A percentile compares a stretch with the other conserved stretches of the same genome.
phyloP scores from a whole-genome alignment of 2,888 invertebrate genomes.

The Phasia obesa region DNA sequence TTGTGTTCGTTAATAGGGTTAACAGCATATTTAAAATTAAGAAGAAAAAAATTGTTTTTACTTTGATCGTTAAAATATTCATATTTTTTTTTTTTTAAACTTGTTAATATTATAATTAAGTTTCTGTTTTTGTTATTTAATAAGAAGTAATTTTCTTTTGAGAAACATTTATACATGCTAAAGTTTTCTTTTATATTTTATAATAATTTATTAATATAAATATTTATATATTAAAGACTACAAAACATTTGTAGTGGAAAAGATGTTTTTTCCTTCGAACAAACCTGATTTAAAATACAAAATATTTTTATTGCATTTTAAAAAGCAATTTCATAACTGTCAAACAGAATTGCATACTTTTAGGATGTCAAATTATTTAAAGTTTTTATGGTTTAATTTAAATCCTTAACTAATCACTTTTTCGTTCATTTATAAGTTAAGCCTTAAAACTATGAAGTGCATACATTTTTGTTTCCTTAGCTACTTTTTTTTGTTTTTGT shows the following conservation, averaged over 20 bases:
- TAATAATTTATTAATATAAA: not conserved
- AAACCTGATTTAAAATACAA: slow-evolving; percentile 43
- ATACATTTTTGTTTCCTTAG: slow-evolving; percentile 37
- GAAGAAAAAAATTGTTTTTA: slow-evolving; percentile 52
- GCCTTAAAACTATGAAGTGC: slow-evolving; percentile 60
- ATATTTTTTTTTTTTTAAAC: slow-evolving; percentile 8
- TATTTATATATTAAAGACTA: slow-evolving; percentile 14
- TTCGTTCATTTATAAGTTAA: slow-evolving; percentile 37
- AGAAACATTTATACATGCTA: slow-evolving; percentile 31
- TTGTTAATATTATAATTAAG: slow-evolving; percentile 22
- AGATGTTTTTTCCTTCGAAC: slow-evolving; percentile 9
- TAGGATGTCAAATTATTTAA: not conserved
- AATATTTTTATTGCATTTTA: not conserved
- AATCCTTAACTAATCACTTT: not conserved
- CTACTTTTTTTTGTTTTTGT: slow-evolving; percentile 23
- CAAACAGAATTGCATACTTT: not conserved
- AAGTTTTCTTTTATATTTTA: slow-evolving; percentile 10
- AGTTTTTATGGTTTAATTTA: not conserved
- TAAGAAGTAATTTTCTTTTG: slow-evolving; percentile 32
- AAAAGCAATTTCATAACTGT: not conserved
- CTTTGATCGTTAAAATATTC: slow-evolving; percentile 54
- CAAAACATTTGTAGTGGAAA: slow-evolving; percentile 6
- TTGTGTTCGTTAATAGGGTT: slow-evolving; percentile 61
- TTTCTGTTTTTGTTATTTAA: slow-evolving; percentile 12
- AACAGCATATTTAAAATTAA: slow-evolving; percentile 43